These are phyloP conservation scores for Cephus pulcher DNA, from an alignment of 2,888 invertebrate genomes.

Conservation along the genomic window DNA sequence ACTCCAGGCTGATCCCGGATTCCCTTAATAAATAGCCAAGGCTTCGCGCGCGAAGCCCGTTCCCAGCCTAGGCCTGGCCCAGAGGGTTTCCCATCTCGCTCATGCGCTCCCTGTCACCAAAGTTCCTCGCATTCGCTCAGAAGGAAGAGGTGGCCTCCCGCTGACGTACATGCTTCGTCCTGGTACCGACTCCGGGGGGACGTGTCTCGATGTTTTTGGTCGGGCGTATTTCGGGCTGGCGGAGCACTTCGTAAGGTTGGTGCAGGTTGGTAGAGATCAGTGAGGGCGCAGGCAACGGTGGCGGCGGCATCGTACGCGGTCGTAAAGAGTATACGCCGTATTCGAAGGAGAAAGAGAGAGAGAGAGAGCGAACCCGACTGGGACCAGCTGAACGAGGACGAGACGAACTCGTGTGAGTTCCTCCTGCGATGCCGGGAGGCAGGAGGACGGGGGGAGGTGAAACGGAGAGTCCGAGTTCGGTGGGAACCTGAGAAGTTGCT, in stretches of 20 bases:
- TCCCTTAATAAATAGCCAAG: not conserved
- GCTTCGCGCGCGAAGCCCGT: not conserved
- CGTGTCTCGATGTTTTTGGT: not conserved
- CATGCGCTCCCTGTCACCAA: not conserved
- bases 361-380: not conserved
- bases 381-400: not conserved
- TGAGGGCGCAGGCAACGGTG: slow-evolving; percentile 7
- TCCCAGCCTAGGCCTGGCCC: not conserved
- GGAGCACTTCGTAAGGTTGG: not conserved
- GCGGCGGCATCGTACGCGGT: slow-evolving; percentile 18
- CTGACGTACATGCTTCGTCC: not conserved
- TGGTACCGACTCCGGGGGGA: not conserved
- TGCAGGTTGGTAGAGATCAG: not conserved
- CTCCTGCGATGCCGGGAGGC: not conserved
- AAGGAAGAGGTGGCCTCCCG: not conserved
- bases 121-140: not conserved
- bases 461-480: slow-evolving; percentile 41
- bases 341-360: not conserved
- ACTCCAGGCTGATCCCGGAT: not conserved
- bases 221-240: not conserved
- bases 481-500: slow-evolving; percentile 56
- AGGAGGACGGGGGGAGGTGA: slow-evolving; percentile 17
- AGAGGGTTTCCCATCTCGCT: not conserved
- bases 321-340: slow-evolving; percentile 18
- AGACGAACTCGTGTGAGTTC: slow-evolving; percentile 16